Evolutionary conservation across 2,797 vertebrate genomes (phyloP).

Genomic region (Rhinoraja longicauda): DNA sequence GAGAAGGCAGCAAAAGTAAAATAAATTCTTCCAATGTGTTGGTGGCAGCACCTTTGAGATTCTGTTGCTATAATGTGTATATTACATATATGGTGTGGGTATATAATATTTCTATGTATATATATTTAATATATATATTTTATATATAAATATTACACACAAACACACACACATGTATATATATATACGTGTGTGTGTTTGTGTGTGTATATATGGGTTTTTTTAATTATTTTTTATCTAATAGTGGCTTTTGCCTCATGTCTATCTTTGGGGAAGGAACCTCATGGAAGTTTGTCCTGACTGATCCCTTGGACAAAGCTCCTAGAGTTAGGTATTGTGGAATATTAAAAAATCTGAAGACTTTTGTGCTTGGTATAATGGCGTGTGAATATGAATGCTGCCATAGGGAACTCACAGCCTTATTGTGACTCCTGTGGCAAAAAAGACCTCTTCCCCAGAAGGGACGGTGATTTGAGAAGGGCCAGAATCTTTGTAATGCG

Average conservation of each 20-base stretch:
- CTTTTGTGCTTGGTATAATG: not conserved
- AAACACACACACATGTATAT: too few species aligned
- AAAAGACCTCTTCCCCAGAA: not conserved
- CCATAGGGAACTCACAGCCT: not conserved
- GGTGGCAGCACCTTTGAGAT: not conserved
- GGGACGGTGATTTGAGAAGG: not conserved
- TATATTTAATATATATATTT: too few species aligned
- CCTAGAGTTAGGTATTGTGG: not conserved
- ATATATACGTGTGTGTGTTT: too few species aligned
- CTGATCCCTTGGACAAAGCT: not conserved
- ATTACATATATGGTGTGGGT: too few species aligned
- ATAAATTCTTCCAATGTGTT: too few species aligned
- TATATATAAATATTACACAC: too few species aligned
- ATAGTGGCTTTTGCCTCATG: not conserved
- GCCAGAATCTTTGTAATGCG: not conserved
- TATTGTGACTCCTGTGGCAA: not conserved
- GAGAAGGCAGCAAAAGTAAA: too few species aligned
- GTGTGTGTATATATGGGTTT: too few species aligned
- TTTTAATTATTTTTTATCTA: too few species aligned
- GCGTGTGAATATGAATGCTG: not conserved
- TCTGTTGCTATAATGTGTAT: not conserved
- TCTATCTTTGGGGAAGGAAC: not conserved
- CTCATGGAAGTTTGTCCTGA: not conserved
- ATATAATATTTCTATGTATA: too few species aligned
- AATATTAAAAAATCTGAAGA: not conserved